Evolutionary conservation across 2,888 invertebrate genomes (phyloP).

Genomic region (Agrilus cyanescens): DNA sequence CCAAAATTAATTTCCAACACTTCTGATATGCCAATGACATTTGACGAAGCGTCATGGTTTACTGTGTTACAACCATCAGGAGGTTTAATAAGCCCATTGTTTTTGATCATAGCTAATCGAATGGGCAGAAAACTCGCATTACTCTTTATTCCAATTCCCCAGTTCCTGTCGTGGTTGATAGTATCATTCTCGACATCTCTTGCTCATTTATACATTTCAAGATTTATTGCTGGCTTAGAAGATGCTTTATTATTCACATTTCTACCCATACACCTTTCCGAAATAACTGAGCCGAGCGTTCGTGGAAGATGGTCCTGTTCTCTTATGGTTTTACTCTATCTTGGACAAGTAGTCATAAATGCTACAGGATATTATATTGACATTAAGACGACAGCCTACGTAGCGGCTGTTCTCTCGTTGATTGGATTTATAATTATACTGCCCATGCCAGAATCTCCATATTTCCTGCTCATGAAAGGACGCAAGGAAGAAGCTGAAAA

Average conservation of each 20-base stretch:
- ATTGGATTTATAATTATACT: slow-evolving; percentile 42
- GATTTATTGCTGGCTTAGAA: slow-evolving; percentile 14
- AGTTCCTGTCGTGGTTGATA: slow-evolving; percentile 21
- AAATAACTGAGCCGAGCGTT: slow-evolving; percentile 21
- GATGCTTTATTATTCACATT: slow-evolving; percentile 17
- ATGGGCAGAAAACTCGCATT: slow-evolving; percentile 24
- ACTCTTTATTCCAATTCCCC: slow-evolving; percentile 23
- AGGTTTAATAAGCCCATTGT: slow-evolving; percentile 11
- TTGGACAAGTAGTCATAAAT: slow-evolving; percentile 27
- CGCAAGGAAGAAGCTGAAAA: slow-evolving; percentile 19
- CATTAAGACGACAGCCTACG: slow-evolving; percentile 40
- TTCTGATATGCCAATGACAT: slow-evolving; percentile 9
- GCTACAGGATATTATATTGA: slow-evolving; percentile 46
- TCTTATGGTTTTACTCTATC: slow-evolving; percentile 17
- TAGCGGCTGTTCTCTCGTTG: slow-evolving; percentile 45
- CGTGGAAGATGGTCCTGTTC: slow-evolving; percentile 24
- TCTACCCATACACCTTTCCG: slow-evolving; percentile 18
- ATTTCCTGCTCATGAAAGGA: slow-evolving; percentile 22
- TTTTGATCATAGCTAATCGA: slow-evolving; percentile 15
- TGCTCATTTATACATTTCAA: slow-evolving; percentile 9
- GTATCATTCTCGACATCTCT: slow-evolving; percentile 12
- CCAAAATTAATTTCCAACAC: slow-evolving; percentile 13
- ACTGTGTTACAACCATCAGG: slow-evolving; percentile 14
- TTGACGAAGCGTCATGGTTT: slow-evolving; percentile 16
- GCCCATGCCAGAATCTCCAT: slow-evolving; percentile 48